Evolutionary conservation across 2,888 invertebrate species (phyloP).

Genomic region (Lomographa bimaculata): DNA sequence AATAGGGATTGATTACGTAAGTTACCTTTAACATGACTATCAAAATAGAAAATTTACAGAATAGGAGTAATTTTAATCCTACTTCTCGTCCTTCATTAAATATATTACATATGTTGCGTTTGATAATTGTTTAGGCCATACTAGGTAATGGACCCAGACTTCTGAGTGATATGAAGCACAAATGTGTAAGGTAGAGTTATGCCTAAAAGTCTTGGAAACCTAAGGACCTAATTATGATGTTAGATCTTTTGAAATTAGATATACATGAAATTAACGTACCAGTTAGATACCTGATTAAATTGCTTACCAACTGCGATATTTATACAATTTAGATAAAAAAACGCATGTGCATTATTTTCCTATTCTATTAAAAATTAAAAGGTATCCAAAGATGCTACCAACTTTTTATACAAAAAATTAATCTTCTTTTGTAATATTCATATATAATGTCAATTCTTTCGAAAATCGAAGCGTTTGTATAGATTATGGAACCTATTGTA

Average conservation of each 20-base stretch:
- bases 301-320: slow-evolving; percentile 39
- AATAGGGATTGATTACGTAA: slow-evolving; percentile 30
- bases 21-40: slow-evolving; percentile 24
- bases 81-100: slow-evolving; percentile 25
- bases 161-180: slow-evolving; percentile 34
- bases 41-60: slow-evolving; percentile 22
- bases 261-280: slow-evolving; percentile 25
- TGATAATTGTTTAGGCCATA: slow-evolving; percentile 24
- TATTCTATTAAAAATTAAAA: slow-evolving; percentile 50
- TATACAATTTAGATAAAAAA: slow-evolving; percentile 49
- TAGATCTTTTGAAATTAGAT: slow-evolving; percentile 38
- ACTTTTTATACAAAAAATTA: slow-evolving; percentile 66
- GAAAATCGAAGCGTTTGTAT: slow-evolving; percentile 67
- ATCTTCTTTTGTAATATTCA: slow-evolving; percentile 60
- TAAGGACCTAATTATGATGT: slow-evolving; percentile 39
- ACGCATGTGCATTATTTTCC: slow-evolving; percentile 62
- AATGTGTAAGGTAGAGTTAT: slow-evolving; percentile 28
- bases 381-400: slow-evolving; percentile 52
- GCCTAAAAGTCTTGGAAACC: slow-evolving; percentile 34
- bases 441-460: slow-evolving; percentile 70
- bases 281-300: slow-evolving; percentile 33
- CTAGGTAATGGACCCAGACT: slow-evolving; percentile 25
- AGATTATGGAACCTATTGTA: slow-evolving; percentile 46
- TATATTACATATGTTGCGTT: slow-evolving; percentile 13
- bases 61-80: slow-evolving; percentile 23